Conservation (phyloP, 1,140 invertebrate genomes). For the Neodiprion lecontei region DNA sequence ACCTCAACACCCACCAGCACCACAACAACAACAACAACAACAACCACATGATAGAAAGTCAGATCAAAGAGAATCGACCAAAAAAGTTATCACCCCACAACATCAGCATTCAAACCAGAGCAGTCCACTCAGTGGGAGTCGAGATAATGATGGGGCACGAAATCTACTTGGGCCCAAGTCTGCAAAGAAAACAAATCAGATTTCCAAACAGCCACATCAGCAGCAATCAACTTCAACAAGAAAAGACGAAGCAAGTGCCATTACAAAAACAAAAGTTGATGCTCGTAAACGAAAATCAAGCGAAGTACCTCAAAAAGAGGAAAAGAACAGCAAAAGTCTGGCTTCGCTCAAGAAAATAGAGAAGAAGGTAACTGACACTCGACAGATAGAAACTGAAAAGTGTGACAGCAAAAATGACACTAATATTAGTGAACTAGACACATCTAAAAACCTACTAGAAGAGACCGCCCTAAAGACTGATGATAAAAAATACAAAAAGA, state of each 20-base stretch:
- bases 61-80: conserved; percentile 41
- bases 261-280: conserved; percentile 57
- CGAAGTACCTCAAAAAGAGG: conserved; percentile 57
- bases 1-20: conserved; percentile 39
- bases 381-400: conserved; percentile 54
- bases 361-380: conserved; percentile 66
- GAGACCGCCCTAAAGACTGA: not conserved
- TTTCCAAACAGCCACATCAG: conserved; percentile 43
- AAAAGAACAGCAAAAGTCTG: conserved; percentile 65
- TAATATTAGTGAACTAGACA: not conserved
- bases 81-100: conserved; percentile 1
- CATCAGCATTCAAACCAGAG: conserved; percentile 36
- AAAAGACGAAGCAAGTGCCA: conserved; percentile 39
- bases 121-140: conserved; percentile 56
- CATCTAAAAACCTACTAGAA: not conserved
- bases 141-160: conserved; percentile 63
- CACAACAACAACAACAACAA: conserved; percentile 33
- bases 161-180: conserved; percentile 56
- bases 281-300: conserved; percentile 65
- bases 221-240: conserved; percentile 37
- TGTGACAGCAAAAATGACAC: conserved; percentile 27
- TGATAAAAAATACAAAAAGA: conserved; percentile 12
- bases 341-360: conserved; percentile 75
- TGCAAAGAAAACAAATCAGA: conserved; percentile 50
- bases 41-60: conserved; percentile 52